A percentile compares a stretch with the other conserved stretches of the same genome.
phyloP scores from a whole-genome alignment of 2,888 invertebrate genomes.

The Rotaria socialis region DNA sequence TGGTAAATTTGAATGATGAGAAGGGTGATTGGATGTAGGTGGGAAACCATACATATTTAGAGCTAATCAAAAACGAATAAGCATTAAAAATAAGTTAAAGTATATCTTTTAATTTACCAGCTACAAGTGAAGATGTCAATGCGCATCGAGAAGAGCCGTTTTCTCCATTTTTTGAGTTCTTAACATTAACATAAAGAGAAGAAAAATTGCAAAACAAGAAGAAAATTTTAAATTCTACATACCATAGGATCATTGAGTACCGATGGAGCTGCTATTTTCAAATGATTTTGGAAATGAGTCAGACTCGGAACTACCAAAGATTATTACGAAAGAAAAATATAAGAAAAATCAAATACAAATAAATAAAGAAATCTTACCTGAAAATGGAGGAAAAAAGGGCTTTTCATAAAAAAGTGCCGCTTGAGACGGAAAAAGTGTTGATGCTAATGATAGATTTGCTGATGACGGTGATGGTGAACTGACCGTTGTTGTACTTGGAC shows the following conservation, averaged over 20 bases:
- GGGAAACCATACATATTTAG: constrained; percentile 28
- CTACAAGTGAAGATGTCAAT: not conserved
- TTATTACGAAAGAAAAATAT: not conserved
- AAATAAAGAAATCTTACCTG: not conserved
- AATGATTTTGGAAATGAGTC: not conserved
- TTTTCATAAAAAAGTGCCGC: not conserved
- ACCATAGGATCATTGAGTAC: not conserved
- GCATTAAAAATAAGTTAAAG: not conserved
- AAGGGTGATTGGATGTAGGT: not conserved
- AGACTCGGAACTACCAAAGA: not conserved
- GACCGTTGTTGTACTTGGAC: not conserved
- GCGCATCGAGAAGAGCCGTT: not conserved
- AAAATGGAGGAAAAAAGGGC: constrained; percentile 13
- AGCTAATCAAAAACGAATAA: constrained; percentile 11
- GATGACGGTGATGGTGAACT: constrained; percentile 13
- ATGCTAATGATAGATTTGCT: not conserved
- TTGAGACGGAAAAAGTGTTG: not conserved
- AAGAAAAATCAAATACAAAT: too few species aligned
- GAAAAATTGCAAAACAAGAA: too few species aligned
- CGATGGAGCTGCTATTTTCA: not conserved
- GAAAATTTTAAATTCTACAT: not conserved
- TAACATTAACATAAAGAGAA: not conserved
- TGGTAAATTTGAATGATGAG: not conserved
- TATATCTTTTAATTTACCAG: not conserved
- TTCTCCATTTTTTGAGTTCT: not conserved